Base-by-base conservation (phyloP, 2,888 invertebrate species). In the Eupelmus urozonus region DNA sequence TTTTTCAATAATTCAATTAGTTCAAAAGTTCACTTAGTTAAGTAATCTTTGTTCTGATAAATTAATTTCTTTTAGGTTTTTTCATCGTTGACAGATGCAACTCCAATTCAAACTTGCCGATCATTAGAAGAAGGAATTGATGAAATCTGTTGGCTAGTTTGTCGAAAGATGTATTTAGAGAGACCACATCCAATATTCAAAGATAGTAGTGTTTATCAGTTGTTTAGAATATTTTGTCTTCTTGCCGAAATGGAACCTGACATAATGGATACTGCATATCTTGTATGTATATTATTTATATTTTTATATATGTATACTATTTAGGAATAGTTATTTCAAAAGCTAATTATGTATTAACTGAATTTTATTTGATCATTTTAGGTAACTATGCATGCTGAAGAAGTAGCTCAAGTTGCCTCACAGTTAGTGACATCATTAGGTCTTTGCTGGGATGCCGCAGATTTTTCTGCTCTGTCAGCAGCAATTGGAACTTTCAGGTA, bases 171-270 rank as follows among this genome's bases (percentile, higher is more conserved):
- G 71, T 93, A 93, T 80, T 85, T 94, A 25, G 88, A 91, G 2
- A 90, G 94, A 55, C 92, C 93, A 80, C 91, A 92, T 83, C 91
- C 92, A 1, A 88, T 93, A 9, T 93, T 95, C 83, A 89, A 91
- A 11, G 93, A 94, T 81, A 92, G 92, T 71, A 93, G 94, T 20
- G 91, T 94, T 7, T 94, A 94, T 87, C 93, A 95, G 86, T 91
- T 96, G 73, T 96, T 95, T 88, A 90, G 95, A 81, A 93, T 96
- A 84, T 96, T 95, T 89, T 96, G 96, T 85, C 91, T 96, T 13
- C 91, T 96, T 4, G 94, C 93, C 0, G 96, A 96, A 85, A 90
- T 95, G 78, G 92, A 93, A n/a, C 91, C 92, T 23, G 93, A 94
- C 71, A 91, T 92, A 25, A 90, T 91, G 27, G 87, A 90, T 57